phyloP scores from a whole-genome alignment of 2,888 invertebrate genomes.

The Macroteleia sp. region DNA sequence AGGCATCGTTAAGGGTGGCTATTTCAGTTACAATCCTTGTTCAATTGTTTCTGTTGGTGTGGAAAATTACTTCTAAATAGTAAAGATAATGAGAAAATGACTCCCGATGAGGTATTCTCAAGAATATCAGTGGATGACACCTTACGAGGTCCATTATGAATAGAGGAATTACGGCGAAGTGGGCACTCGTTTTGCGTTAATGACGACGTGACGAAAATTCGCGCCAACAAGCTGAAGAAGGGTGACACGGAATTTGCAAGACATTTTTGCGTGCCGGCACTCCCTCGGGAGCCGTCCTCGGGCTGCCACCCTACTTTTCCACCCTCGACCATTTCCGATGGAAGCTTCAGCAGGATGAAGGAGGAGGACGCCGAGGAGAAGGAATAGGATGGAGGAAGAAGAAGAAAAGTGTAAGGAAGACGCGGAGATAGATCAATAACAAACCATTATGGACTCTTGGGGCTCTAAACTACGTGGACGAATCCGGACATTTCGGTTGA shows the following conservation, averaged over 20 bases:
- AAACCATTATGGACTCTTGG: conserved; percentile 79
- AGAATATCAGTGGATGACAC: conserved; percentile 10
- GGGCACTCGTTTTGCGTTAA: too few species aligned
- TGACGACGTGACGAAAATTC: conserved; percentile 8
- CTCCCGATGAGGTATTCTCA: neutral
- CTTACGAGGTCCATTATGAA: neutral
- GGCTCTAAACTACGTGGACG: conserved; percentile 57
- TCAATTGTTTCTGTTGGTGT: too few species aligned
- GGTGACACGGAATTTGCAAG: conserved; percentile 59
- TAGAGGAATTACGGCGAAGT: neutral
- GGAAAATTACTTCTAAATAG: conserved; percentile 6
- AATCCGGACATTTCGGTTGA: conserved; percentile 16
- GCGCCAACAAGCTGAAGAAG: neutral
- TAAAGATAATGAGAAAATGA: conserved; percentile 12
- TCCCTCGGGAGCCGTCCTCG: conserved; percentile 56
- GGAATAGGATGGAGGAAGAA: conserved; percentile 61
- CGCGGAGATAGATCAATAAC: conserved; percentile 81
- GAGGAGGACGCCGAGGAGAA: conserved; percentile 61
- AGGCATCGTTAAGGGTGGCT: too few species aligned
- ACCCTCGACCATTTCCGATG: conserved; percentile 60
- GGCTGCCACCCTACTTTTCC: conserved; percentile 61
- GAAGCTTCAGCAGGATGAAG: conserved; percentile 66
- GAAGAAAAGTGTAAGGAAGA: conserved; percentile 77
- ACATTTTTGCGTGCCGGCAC: conserved; percentile 71
- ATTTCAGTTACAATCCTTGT: too few species aligned